Percentiles rank a stretch among this genome's conserved stretches.
These are phyloP conservation scores for Myotis daubentonii DNA, from an alignment of 2,797 vertebrate species.

Conservation along the genomic window DNA sequence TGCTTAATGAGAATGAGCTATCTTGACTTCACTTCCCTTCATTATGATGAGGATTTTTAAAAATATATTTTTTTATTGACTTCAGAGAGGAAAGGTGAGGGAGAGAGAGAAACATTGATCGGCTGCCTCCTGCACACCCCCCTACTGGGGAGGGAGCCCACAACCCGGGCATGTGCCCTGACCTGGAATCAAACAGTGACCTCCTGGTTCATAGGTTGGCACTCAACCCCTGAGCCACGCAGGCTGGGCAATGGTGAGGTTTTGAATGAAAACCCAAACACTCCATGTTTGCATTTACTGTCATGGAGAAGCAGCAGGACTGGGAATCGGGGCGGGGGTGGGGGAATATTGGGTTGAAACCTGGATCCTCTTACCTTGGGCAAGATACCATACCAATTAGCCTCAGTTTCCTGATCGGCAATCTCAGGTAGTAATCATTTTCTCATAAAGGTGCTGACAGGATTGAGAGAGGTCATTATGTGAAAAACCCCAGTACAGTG, in stretches of 20 bases:
- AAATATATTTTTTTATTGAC: not conserved
- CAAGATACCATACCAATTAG: not conserved
- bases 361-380: not conserved
- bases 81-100: too few species aligned
- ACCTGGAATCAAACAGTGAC: too few species aligned
- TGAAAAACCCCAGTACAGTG: not conserved
- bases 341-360: not conserved
- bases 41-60: conserved; percentile 25
- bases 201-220: too few species aligned
- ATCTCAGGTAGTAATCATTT: not conserved
- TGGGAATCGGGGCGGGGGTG: not conserved
- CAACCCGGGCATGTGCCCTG: too few species aligned
- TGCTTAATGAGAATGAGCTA: conserved; percentile 59
- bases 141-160: too few species aligned
- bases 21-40: conserved; percentile 39
- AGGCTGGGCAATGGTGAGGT: not conserved
- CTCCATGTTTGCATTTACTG: not conserved
- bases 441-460: not conserved
- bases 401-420: not conserved
- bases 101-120: too few species aligned
- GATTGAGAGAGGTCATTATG: not conserved
- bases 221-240: too few species aligned
- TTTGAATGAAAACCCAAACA: conserved; percentile 30
- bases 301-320: not conserved
- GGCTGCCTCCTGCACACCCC: too few species aligned